phyloP scores from a whole-genome alignment of 2,888 invertebrate species.

The Lasiommata megera region DNA sequence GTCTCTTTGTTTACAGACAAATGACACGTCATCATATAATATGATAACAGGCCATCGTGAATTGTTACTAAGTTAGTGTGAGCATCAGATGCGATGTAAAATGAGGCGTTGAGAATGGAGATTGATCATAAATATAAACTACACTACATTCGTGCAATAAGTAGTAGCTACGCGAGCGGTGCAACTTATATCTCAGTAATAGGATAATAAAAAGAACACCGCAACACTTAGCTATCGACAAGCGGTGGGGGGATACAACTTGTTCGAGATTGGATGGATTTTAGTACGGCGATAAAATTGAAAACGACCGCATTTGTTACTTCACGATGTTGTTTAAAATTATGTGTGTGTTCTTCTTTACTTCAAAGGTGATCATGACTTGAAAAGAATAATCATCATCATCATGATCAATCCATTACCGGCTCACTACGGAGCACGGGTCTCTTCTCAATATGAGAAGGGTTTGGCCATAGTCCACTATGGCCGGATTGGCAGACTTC shows the following conservation, averaged over 20 bases:
- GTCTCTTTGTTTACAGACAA: background rate
- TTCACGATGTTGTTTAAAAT: constrained; percentile 10
- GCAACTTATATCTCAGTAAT: constrained; percentile 7
- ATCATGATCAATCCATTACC: too few relatives aligned
- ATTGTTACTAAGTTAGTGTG: background rate
- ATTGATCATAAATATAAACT: constrained; percentile 6
- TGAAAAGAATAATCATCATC: too few relatives aligned
- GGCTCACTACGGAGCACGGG: too few relatives aligned
- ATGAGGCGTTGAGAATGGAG: background rate
- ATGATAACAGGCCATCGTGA: background rate
- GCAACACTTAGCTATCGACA: constrained; percentile 18
- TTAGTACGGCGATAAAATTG: constrained; percentile 18
- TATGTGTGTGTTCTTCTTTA: background rate
- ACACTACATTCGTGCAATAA: background rate
- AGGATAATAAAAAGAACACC: constrained; percentile 16
- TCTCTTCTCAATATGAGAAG: too few relatives aligned
- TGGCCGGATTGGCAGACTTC: too few relatives aligned
- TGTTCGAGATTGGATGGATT: constrained; percentile 25
- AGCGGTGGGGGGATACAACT: constrained; percentile 13
- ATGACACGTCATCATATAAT: too few relatives aligned
- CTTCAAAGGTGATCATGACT: background rate
- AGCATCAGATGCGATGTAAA: background rate
- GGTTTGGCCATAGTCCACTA: too few relatives aligned
- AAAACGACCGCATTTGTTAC: constrained; percentile 19
- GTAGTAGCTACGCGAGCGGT: background rate